A percentile compares a stretch with the other conserved stretches of the same genome.
Evolutionary conservation across 2,888 invertebrate genomes (phyloP).

Genomic region (Tortricodes alternella): DNA sequence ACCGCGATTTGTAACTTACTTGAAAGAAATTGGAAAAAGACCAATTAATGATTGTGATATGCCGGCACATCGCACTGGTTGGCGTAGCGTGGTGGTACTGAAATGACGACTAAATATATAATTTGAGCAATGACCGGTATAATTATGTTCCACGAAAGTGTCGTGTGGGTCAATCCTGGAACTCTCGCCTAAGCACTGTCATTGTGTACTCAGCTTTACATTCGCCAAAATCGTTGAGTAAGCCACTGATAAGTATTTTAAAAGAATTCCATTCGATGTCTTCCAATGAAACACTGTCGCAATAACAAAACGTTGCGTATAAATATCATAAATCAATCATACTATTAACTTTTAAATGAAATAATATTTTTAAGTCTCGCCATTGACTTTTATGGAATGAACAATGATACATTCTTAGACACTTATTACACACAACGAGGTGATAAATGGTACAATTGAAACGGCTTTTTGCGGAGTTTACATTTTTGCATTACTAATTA

Average conservation of each 20-base stretch:
- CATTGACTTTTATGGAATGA: slow-evolving; percentile 7
- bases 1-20: slow-evolving; percentile 18
- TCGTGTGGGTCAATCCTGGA: slow-evolving; percentile 62
- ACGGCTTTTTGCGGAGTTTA: slow-evolving; percentile 7
- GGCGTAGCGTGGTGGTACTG: too few species aligned
- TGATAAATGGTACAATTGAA: slow-evolving; percentile 1
- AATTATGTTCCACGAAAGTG: slow-evolving; percentile 49
- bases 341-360: neutral
- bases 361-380: too few species aligned
- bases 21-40: neutral
- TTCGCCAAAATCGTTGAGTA: slow-evolving; percentile 68
- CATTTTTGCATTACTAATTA: slow-evolving; percentile 28
- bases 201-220: slow-evolving; percentile 61
- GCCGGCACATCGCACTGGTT: slow-evolving; percentile 36
- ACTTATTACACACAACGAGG: slow-evolving; percentile 5
- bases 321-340: neutral
- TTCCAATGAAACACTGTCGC: neutral
- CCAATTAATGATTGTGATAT: neutral
- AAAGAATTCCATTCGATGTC: slow-evolving; percentile 15
- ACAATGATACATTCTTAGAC: slow-evolving; percentile 20
- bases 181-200: slow-evolving; percentile 69
- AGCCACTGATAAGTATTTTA: slow-evolving; percentile 45
- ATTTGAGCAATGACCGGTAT: slow-evolving; percentile 33
- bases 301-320: neutral
- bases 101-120: slow-evolving; percentile 49